Conservation (phyloP, 2,888 invertebrate species). For the Cabera pusaria region DNA sequence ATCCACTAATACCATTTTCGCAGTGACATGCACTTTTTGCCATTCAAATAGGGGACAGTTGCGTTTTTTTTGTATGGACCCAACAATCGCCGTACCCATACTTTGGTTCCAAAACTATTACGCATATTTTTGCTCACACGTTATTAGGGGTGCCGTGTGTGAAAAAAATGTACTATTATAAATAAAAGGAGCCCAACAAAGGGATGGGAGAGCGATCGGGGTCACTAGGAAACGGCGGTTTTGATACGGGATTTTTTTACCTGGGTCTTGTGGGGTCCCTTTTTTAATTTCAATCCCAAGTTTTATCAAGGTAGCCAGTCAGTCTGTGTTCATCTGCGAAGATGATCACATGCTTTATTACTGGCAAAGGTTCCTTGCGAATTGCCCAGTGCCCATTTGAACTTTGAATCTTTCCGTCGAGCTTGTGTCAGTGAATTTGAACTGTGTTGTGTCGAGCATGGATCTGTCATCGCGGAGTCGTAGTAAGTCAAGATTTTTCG, state of each 20-base stretch:
- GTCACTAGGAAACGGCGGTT: slow-evolving; percentile 83
- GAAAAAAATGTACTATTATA: slow-evolving; percentile 82
- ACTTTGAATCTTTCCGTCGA: slow-evolving; percentile 35
- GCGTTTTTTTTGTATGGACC: slow-evolving; percentile 67
- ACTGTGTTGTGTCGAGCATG: slow-evolving; percentile 52
- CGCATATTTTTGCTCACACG: slow-evolving; percentile 80
- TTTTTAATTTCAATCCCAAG: slow-evolving; percentile 68
- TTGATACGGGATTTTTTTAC: slow-evolving; percentile 81
- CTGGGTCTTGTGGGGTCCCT: slow-evolving; percentile 71
- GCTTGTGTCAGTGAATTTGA: slow-evolving; percentile 32
- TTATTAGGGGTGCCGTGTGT: slow-evolving; percentile 81
- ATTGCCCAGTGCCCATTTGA: slow-evolving; percentile 66
- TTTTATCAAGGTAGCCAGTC: slow-evolving; percentile 75
- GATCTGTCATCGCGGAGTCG: slow-evolving; percentile 78
- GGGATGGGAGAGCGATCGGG: slow-evolving; percentile 82
- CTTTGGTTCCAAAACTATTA: slow-evolving; percentile 61
- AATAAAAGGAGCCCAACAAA: slow-evolving; percentile 78
- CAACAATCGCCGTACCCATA: slow-evolving; percentile 43
- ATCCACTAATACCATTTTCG: slow-evolving; percentile 78
- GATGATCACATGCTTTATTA: slow-evolving; percentile 77
- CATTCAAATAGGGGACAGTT: slow-evolving; percentile 81
- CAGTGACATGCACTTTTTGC: slow-evolving; percentile 82
- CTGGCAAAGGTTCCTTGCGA: slow-evolving; percentile 45
- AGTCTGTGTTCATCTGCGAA: slow-evolving; percentile 82
- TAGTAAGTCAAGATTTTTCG: slow-evolving; percentile 83